A percentile compares a stretch with the other conserved stretches of the same genome.
These are phyloP conservation scores for Alentia gelatinosa DNA, from an alignment of 2,888 invertebrate species.

Conservation along the genomic window DNA sequence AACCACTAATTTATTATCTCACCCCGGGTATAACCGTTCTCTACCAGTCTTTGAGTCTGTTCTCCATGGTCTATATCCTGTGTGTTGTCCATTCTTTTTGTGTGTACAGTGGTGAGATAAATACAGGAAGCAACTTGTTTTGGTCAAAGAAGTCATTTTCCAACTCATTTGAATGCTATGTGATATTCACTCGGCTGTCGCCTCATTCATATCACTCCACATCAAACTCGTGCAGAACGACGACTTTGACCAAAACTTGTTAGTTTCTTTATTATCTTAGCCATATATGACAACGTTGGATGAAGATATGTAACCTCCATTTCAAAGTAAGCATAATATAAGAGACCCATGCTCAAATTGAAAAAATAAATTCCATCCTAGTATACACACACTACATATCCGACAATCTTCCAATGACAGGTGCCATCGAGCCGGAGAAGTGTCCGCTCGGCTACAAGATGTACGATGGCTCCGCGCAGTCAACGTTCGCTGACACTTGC, in stretches of 20 bases:
- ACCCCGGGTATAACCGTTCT: background rate
- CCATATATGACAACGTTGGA: too few species aligned
- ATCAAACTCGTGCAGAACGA: background rate
- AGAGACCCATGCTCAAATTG: background rate
- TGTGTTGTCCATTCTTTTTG: background rate
- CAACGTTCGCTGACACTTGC: constrained; percentile 76
- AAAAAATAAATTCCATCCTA: too few species aligned
- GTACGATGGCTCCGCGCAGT: constrained; percentile 72
- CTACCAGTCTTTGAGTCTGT: background rate
- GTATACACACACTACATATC: background rate
- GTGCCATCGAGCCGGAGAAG: constrained; percentile 76
- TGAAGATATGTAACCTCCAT: background rate
- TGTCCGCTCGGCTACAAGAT: constrained; percentile 78
- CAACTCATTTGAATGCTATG: background rate
- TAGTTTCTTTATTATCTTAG: background rate
- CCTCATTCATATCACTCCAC: too few species aligned
- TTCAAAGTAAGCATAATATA: too few species aligned
- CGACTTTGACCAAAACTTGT: background rate
- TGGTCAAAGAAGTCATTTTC: background rate
- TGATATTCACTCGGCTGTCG: background rate
- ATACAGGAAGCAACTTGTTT: background rate
- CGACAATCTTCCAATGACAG: constrained; percentile 61
- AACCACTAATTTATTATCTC: background rate
- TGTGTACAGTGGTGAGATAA: background rate
- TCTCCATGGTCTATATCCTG: background rate